phyloP scores from a whole-genome alignment of 2,797 vertebrate species.

The Streptopelia turtur region DNA sequence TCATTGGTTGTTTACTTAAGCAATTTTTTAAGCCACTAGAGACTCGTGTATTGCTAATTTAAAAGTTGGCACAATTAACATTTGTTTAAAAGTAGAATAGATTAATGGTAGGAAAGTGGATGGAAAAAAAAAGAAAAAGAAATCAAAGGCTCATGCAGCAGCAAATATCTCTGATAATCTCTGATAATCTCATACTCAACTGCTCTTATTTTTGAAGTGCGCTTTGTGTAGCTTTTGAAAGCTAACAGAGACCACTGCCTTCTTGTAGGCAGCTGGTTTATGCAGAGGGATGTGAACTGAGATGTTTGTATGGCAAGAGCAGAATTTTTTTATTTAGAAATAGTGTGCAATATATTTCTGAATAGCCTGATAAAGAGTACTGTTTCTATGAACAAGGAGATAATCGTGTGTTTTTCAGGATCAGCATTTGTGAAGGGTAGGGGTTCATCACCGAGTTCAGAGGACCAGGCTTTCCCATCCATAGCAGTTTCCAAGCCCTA shows the following conservation, averaged over 20 bases:
- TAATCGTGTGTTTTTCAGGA: not conserved
- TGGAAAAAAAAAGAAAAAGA: not conserved
- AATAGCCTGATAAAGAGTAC: not conserved
- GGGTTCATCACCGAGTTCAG: not conserved
- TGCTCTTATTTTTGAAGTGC: not conserved
- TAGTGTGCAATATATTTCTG: not conserved
- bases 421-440: not conserved
- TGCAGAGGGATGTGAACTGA: not conserved
- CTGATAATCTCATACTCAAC: not conserved
- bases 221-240: not conserved
- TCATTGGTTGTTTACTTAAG: slow-evolving; percentile 55
- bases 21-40: not conserved
- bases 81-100: slow-evolving; percentile 19
- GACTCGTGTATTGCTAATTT: slow-evolving; percentile 37
- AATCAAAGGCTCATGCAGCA: not conserved
- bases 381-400: not conserved
- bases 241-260: not conserved
- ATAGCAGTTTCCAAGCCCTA: not conserved
- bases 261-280: not conserved
- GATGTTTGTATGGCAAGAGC: not conserved
- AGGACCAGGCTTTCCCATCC: not conserved
- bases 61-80: slow-evolving; percentile 45
- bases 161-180: not conserved
- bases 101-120: not conserved
- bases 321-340: not conserved